Conservation (phyloP, 2,797 vertebrate species). For the Leucoraja ocellata region DNA sequence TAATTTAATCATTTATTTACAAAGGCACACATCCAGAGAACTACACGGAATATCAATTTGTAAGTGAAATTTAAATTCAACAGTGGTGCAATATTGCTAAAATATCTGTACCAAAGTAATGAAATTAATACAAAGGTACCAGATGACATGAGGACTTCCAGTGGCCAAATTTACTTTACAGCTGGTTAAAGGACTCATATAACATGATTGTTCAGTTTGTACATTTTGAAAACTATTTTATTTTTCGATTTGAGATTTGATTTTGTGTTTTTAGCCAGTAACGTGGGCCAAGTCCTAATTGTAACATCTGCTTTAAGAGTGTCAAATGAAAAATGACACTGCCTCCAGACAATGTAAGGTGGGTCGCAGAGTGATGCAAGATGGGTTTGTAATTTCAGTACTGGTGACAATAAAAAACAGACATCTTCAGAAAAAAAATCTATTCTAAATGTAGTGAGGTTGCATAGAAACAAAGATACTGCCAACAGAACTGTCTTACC, state of each 20-base stretch:
- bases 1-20: slow-evolving; percentile 45
- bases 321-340: neutral
- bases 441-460: neutral
- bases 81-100: neutral
- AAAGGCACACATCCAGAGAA: slow-evolving; percentile 44
- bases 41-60: neutral
- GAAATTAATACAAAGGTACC: neutral
- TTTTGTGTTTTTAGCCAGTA: neutral
- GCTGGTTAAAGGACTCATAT: neutral
- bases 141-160: neutral
- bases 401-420: neutral
- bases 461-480: neutral
- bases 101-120: neutral
- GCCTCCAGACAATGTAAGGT: neutral
- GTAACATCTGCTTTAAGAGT: neutral
- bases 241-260: neutral
- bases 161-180: neutral
- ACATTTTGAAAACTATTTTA: neutral
- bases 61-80: neutral
- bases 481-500: neutral
- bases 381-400: neutral
- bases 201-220: neutral
- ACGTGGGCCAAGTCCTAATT: neutral
- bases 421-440: neutral
- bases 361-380: neutral